Evolutionary conservation across 2,888 invertebrate species (phyloP), one percentile per base, ranked within the genome.

Genomic region (Pterostichus madidus): DNA sequence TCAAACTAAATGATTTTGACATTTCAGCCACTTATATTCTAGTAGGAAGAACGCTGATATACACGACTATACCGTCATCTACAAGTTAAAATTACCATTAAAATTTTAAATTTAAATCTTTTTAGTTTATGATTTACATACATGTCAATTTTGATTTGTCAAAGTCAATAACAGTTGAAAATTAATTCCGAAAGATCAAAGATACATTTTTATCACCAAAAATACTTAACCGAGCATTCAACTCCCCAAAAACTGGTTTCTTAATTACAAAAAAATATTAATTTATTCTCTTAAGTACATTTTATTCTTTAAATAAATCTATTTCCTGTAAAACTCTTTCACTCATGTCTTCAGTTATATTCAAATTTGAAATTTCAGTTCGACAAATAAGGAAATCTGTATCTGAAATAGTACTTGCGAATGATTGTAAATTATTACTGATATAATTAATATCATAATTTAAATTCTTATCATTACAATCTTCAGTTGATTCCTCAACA

Each of bases 371-470:
- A 5, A 71, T 17, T 44, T 71, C 39, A 2, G 39, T 64, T 39
- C 32, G 17, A 17, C 44, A 44, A 56, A 39, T 4, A 11, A 80
- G n/a, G 53, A 53, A 80, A 39, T 68, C 68, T 17, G 49, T 71
- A 35, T 80, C 53, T 35, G 81, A 44, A 39, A 75, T 81, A n/a
- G 32, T 17, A 75, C 81, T 81, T 13, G 73, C 8, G 56, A 59
- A 56, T 7, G 56, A 73, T 13, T 35, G 13, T 46, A 81, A 53
- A 46, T 81, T 73, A 75, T 81, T 81, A 13, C 39, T 39, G 4
- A 81, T 81, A 46, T 59, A 81, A 44, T 80, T 71, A 39, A 80
- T 53, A 52, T 80, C 73, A 59, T 73, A 81, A 31, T 49, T 53
- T 76, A 11, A n/a, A 11, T 35, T 64, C 64, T 6, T 17, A 13